Base-by-base conservation (phyloP, 2,113 vertebrate species). In the Bubo blakistoni region DNA sequence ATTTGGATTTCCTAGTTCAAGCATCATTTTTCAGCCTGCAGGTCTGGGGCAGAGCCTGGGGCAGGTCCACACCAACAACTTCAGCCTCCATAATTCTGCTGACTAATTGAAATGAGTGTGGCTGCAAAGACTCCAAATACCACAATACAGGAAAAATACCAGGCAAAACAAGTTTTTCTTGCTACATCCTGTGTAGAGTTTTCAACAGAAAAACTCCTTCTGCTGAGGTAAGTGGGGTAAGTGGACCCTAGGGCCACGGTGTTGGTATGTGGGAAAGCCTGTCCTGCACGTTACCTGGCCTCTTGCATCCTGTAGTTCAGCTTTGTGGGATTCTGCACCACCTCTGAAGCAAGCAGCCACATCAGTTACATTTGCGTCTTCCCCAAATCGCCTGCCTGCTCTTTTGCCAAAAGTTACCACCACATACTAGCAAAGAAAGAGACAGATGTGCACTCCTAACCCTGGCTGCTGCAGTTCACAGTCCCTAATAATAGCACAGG, bases 401-500 rank as follows among this genome's bases (percentile, higher is more conserved):
- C 25, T 70, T 74, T 70, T 34, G 16, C 42, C 55, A 70, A 40
- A 73, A 63, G 22, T 69, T 63, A 54, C 25, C 38, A 52, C 4
- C 17, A 25, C 13, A 11, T 24, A 21, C 17, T 12, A 82, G 29
- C 0, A 1, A 63, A 40, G 59, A 29, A 83, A 73, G 47, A 79
- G 34, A 46, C 21, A 74, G 32, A 20, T 29, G 10, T 36, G 44
- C 9, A 7, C 6, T 24, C 29, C n/a, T 69, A 32, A 52, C 9
- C 25, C 3, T 0, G 1, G 24, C 20, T 0, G 0, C 30, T 63
- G 34, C 44, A 69, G 11, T 36, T 63, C 61, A 69, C 27, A 40
- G 20, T 47, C 34, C 25, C 57, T 42, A 69, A 52, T 29, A 67
- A 69, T 2, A 70, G 30, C 29, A 32, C 38, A 42, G 19, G 19